Evolutionary conservation across 2,797 vertebrate species (phyloP).

Genomic region (Channa striata): DNA sequence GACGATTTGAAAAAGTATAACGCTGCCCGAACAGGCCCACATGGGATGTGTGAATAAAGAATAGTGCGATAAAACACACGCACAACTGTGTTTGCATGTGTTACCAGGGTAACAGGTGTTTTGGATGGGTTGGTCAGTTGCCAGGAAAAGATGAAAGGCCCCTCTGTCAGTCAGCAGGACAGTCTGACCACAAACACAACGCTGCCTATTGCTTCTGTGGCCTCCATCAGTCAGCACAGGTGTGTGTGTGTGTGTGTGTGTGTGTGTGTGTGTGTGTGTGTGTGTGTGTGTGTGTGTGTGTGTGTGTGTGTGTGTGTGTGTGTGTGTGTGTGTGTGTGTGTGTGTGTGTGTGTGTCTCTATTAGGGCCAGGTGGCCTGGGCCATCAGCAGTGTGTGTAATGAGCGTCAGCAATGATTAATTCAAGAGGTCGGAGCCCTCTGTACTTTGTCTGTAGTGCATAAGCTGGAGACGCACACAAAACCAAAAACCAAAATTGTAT

Average conservation of each 20-base stretch:
- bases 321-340: too few species aligned
- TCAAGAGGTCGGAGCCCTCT: conserved; percentile 32
- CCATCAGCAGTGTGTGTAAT: conserved; percentile 32
- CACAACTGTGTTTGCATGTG: not conserved
- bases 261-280: too few species aligned
- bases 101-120: not conserved
- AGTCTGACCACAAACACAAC: conserved; percentile 36
- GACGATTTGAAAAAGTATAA: not conserved
- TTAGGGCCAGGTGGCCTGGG: conserved; percentile 49
- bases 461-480: not conserved
- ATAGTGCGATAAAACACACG: not conserved
- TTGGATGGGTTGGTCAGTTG: conserved; percentile 33
- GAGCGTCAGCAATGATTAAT: conserved; percentile 42
- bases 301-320: conserved; percentile 1
- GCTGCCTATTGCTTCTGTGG: conserved; percentile 19
- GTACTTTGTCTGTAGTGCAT: not conserved
- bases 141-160: conserved; percentile 43
- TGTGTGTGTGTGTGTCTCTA: conserved; percentile 6
- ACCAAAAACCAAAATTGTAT: not conserved
- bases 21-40: not conserved
- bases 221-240: conserved; percentile 32
- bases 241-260: too few species aligned
- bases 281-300: not conserved
- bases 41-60: conserved; percentile 13
- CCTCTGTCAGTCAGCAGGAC: not conserved